These are phyloP conservation scores for Celastrina argiolus DNA, from an alignment of 2,888 invertebrate genomes.

Conservation along the genomic window DNA sequence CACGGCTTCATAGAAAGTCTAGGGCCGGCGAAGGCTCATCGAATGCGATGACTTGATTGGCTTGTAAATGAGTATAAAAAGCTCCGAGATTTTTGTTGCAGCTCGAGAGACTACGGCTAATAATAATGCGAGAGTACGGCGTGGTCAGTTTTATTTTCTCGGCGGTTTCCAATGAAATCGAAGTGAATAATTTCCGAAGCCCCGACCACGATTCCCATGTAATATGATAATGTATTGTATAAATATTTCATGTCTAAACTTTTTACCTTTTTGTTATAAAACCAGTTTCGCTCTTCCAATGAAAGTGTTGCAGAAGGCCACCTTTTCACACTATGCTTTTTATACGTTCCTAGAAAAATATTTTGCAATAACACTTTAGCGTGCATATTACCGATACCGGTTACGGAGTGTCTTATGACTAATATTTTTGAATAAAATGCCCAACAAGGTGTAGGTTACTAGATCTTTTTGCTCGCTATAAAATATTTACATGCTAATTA, in stretches of 20 bases:
- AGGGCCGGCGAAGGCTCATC: background rate
- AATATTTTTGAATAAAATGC: conserved; percentile 1
- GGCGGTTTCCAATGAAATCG: conserved; percentile 66
- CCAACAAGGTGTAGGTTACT: background rate
- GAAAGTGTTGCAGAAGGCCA: conserved; percentile 55
- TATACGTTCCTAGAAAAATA: conserved; percentile 37
- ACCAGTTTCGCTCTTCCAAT: conserved; percentile 57
- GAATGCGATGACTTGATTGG: conserved; percentile 12
- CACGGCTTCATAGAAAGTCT: background rate
- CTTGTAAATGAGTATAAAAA: background rate
- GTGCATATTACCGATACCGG: background rate
- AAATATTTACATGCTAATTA: background rate
- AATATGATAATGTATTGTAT: conserved; percentile 75
- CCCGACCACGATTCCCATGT: conserved; percentile 72
- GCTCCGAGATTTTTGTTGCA: background rate
- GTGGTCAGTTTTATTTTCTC: conserved; percentile 25
- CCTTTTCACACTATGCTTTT: conserved; percentile 50
- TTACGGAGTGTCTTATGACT: background rate
- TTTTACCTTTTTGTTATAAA: conserved; percentile 67
- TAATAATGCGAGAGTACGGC: background rate
- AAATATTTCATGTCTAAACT: conserved; percentile 71
- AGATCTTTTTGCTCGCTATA: background rate
- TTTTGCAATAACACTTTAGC: background rate
- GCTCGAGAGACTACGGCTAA: background rate
- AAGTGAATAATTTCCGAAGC: conserved; percentile 72